Conservation (phyloP, 2,113 vertebrate species). For the Clarias magur region DNA sequence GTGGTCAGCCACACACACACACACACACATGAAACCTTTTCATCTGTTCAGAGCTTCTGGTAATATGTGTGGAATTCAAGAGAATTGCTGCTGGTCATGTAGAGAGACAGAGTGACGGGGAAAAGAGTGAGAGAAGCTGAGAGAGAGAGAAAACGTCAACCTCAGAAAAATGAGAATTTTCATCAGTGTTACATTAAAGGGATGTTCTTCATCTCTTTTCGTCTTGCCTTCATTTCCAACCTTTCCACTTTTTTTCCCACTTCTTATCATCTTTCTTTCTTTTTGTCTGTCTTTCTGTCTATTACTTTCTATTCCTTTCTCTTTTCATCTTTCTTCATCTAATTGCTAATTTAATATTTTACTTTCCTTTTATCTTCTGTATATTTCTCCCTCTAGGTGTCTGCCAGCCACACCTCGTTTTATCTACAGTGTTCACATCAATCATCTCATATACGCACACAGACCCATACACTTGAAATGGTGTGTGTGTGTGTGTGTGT, state of each 20-base stretch:
- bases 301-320: neutral
- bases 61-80: conserved; percentile 62
- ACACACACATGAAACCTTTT: neutral
- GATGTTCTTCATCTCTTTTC: neutral
- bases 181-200: too few relatives aligned
- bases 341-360: neutral
- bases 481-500: neutral
- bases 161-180: too few relatives aligned
- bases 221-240: neutral
- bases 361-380: neutral
- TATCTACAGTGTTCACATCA: neutral
- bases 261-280: neutral
- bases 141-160: neutral
- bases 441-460: neutral
- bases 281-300: neutral
- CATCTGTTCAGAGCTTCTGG: conserved; percentile 9
- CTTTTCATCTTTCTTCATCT: neutral
- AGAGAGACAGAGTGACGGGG: neutral
- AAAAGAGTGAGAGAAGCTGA: neutral
- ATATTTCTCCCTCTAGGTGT: neutral
- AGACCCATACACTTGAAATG: neutral
- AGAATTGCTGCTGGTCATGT: neutral
- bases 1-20: conserved; percentile 25
- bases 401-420: neutral
- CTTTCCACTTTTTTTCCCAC: neutral